phyloP scores from a whole-genome alignment of 2,888 invertebrate species.

The Ashinkailepas kermadecensis region DNA sequence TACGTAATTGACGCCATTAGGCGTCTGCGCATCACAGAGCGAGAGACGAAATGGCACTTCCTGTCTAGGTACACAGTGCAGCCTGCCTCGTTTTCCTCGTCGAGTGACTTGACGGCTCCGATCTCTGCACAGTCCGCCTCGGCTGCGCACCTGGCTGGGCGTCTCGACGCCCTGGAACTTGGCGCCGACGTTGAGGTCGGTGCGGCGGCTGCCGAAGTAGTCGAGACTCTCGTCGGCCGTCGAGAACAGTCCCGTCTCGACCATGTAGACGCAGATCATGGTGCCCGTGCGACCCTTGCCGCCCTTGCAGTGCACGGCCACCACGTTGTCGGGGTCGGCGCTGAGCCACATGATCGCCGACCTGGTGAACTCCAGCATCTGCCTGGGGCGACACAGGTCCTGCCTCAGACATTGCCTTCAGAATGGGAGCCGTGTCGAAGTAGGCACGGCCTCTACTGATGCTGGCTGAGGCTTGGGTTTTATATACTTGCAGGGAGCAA shows the following conservation, averaged over 20 bases:
- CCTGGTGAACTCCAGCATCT: slow-evolving; percentile 44
- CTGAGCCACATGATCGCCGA: slow-evolving; percentile 44
- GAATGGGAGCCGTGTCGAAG: too few species aligned
- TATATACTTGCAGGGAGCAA: too few species aligned
- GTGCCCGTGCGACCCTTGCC: slow-evolving; percentile 49
- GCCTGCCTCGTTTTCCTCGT: too few species aligned
- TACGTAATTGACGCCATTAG: too few species aligned
- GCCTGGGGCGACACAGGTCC: slow-evolving; percentile 37
- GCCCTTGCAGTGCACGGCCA: slow-evolving; percentile 50
- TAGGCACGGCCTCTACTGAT: too few species aligned
- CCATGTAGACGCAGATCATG: slow-evolving; percentile 47
- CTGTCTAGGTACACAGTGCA: too few species aligned
- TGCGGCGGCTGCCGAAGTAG: slow-evolving; percentile 47
- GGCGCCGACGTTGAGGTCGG: slow-evolving; percentile 44
- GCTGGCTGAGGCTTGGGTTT: too few species aligned
- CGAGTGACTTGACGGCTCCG: too few species aligned
- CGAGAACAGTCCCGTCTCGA: slow-evolving; percentile 45
- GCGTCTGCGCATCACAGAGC: too few species aligned
- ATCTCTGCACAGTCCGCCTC: too few species aligned
- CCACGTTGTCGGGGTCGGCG: slow-evolving; percentile 43
- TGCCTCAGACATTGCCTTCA: too few species aligned
- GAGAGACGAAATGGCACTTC: too few species aligned
- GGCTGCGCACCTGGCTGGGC: slow-evolving; percentile 44
- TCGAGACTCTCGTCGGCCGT: slow-evolving; percentile 45
- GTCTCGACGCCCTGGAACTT: slow-evolving; percentile 49